phyloP scores from a whole-genome alignment of 1,140 invertebrate genomes.

The Drosophila cardini region DNA sequence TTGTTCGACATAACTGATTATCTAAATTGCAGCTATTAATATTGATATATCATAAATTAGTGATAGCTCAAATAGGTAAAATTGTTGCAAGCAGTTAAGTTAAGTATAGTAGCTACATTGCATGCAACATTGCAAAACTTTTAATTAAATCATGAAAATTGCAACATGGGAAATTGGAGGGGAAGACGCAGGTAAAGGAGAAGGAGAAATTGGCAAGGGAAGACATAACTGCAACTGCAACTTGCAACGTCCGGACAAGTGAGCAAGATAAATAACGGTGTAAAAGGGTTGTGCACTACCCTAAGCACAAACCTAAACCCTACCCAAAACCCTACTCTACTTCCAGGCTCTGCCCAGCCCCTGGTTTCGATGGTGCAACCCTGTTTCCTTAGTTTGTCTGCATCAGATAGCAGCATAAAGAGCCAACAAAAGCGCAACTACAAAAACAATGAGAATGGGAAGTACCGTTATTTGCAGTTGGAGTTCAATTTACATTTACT shows the following conservation, averaged over 20 bases:
- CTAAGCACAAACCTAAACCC: not conserved
- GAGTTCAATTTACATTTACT: constrained; percentile 1
- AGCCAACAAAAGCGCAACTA: constrained; percentile 50
- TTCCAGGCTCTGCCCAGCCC: not conserved
- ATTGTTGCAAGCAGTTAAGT: constrained; percentile 14
- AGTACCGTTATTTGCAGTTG: constrained; percentile 10
- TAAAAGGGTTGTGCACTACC: not conserved
- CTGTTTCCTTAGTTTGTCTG: constrained; percentile 59
- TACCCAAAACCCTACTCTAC: not conserved
- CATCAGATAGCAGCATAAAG: constrained; percentile 62
- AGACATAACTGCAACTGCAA: constrained; percentile 5
- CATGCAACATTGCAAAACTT: constrained; percentile 59
- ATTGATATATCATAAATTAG: constrained; percentile 30
- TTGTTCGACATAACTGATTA: constrained; percentile 28
- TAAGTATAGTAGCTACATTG: constrained; percentile 25
- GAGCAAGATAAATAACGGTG: constrained; percentile 58
- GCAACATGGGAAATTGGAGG: constrained; percentile 4
- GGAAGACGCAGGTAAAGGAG: not conserved
- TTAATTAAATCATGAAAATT: constrained; percentile 75
- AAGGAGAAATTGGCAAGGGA: not conserved
- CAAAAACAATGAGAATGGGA: constrained; percentile 31
- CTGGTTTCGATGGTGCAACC: constrained; percentile 15
- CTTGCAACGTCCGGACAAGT: constrained; percentile 19
- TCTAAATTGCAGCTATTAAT: constrained; percentile 50
- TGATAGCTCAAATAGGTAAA: constrained; percentile 26